phyloP scores from a whole-genome alignment of 1,140 invertebrate species.

The Sitophilus oryzae region DNA sequence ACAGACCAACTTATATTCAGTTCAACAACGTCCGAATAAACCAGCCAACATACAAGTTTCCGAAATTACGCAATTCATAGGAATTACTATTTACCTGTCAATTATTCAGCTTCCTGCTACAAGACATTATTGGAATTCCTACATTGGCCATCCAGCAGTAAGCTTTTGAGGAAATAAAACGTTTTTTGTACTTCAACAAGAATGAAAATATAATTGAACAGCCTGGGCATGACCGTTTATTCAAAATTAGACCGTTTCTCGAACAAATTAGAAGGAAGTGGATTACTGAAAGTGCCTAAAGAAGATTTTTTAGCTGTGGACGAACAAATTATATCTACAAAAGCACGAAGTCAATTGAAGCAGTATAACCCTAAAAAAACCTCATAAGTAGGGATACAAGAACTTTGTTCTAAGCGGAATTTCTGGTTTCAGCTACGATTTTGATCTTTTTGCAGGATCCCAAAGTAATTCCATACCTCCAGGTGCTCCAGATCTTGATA shows the following conservation, averaged over 20 bases:
- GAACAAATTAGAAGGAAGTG: conserved; percentile 26
- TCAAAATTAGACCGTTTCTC: conserved; percentile 34
- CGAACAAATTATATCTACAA: conserved; percentile 43
- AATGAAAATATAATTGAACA: conserved; percentile 18
- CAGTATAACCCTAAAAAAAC: conserved; percentile 45
- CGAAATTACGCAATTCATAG: conserved; percentile 18
- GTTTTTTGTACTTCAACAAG: conserved; percentile 36
- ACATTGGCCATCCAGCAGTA: conserved; percentile 9
- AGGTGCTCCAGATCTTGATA: conserved; percentile 38
- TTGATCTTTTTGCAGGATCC: no score
- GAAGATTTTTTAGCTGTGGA: conserved; percentile 39
- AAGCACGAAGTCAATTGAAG: conserved; percentile 37
- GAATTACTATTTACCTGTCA: conserved; percentile 13
- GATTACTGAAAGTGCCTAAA: conserved; percentile 31
- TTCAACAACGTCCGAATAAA: conserved; percentile 13
- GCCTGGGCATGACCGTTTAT: conserved; percentile 20
- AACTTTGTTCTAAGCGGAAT: conserved; percentile 38
- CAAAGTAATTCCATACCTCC: conserved; percentile 22
- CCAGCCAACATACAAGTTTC: conserved; percentile 6
- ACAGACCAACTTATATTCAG: conserved; percentile 9
- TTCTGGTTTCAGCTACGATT: conserved; percentile 40
- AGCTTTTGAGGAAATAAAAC: conserved; percentile 31
- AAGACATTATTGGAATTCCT: conserved; percentile 12
- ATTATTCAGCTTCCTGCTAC: conserved; percentile 14
- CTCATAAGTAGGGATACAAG: conserved; percentile 47